Evolutionary conservation across 2,113 vertebrate genomes (phyloP).

Genomic region (Arvicanthis niloticus): DNA sequence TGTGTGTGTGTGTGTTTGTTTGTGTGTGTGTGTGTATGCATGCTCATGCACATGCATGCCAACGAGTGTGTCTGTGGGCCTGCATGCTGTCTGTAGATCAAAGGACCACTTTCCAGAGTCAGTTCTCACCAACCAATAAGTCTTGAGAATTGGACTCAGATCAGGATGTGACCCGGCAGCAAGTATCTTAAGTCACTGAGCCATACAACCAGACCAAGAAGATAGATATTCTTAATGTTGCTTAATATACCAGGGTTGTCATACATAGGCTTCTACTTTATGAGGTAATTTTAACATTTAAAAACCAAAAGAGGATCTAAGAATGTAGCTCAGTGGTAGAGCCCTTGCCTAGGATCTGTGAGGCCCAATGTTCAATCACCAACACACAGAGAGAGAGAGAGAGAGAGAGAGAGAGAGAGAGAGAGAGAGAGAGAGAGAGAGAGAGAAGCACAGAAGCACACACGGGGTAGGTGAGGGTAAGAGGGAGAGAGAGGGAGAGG

Average conservation of each 20-base stretch:
- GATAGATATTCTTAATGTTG: background rate
- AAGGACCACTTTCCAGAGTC: background rate
- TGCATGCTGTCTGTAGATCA: background rate
- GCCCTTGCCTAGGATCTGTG: background rate
- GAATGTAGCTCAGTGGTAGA: background rate
- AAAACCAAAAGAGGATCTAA: background rate
- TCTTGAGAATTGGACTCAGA: background rate
- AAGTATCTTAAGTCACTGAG: no score
- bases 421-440: no score
- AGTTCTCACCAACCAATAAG: background rate
- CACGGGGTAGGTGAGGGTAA: background rate
- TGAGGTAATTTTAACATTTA: background rate
- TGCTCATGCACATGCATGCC: background rate
- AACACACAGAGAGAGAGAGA: no score
- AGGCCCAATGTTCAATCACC: background rate
- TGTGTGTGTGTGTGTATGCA: background rate
- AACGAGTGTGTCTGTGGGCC: background rate
- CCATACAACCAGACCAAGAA: background rate
- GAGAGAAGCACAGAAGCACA: background rate
- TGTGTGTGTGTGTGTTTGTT: background rate
- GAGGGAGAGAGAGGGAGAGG: background rate
- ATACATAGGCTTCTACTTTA: background rate
- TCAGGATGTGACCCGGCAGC: no score
- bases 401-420: background rate
- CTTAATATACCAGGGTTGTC: background rate